These are phyloP conservation scores for Leucozona laternaria DNA, from an alignment of 2,888 invertebrate species.

Conservation along the genomic window DNA sequence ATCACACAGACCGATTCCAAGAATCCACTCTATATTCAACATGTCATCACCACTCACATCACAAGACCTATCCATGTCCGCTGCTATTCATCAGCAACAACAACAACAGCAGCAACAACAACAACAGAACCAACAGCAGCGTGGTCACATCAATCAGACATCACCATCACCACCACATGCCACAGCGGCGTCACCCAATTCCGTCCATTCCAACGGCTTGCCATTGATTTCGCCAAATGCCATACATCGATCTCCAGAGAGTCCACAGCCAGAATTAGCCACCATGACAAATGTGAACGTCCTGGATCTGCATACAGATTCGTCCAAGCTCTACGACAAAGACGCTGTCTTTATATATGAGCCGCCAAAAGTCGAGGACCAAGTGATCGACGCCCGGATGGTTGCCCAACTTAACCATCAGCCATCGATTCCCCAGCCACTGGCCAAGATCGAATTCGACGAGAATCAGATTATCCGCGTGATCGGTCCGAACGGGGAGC, in stretches of 20 bases:
- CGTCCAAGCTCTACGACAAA: conserved; percentile 83
- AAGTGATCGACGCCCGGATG: conserved; percentile 83
- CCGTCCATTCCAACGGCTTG: conserved; percentile 81
- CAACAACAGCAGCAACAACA: conserved; percentile 77
- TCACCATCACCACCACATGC: conserved; percentile 79
- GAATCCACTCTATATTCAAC: conserved; percentile 35
- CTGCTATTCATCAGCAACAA: conserved; percentile 78
- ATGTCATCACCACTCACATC: conserved; percentile 78
- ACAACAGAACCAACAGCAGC: conserved; percentile 77
- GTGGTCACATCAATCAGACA: conserved; percentile 75
- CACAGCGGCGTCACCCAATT: conserved; percentile 77
- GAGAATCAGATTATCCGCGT: conserved; percentile 84
- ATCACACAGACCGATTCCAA: conserved; percentile 46
- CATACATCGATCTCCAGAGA: conserved; percentile 85
- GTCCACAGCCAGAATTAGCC: conserved; percentile 90
- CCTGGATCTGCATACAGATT: conserved; percentile 86
- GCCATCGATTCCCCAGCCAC: conserved; percentile 79
- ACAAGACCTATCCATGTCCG: conserved; percentile 77
- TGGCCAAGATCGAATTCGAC: conserved; percentile 83
- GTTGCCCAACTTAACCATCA: conserved; percentile 80
- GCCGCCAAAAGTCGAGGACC: conserved; percentile 82
- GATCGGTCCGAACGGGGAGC: conserved; percentile 83
- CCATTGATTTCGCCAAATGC: conserved; percentile 80
- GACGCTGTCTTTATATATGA: conserved; percentile 83
- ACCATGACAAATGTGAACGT: conserved; percentile 95